Evolutionary conservation across 2,113 vertebrate genomes (phyloP), one percentile per base, ranked within the genome.

Genomic region (Corythaeola cristata): DNA sequence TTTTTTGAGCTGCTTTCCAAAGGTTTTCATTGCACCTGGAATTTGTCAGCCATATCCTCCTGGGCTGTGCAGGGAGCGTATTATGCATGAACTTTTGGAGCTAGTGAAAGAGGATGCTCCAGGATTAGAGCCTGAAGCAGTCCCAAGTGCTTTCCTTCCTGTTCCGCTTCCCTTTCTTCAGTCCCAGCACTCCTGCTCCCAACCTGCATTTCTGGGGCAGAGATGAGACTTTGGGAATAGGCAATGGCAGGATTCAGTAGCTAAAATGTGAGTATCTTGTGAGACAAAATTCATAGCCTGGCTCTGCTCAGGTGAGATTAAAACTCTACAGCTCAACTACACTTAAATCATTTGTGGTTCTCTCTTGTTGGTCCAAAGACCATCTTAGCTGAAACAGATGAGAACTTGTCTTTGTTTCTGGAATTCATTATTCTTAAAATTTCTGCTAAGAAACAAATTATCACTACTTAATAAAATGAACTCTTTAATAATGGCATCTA

Each of bases 11-110:
- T 53, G 44, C 19, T 89, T 78, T 92, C 73, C 60, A 67, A 89
- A 94, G 80, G 39, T 68, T 89, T 94, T 75, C 21, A 3, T 35
- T 87, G 77, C 89, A 89, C 76, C 69, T 95, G 93, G 94, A 87
- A 49, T 89, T 78, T 94, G 69, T 96, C 89, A 96, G 83, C 73
- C 60, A 3, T 39, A 49, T 81, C 66, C 60, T 92, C 73, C 84
- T 20, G 76, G 68, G 32, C 52, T 86, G 23, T 63, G 28, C 2
- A 6, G 32, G 9, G 59, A 41, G 60, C 84, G 26, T n/a, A 53
- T 59, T 75, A 37, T 15, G 27, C 7, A 15, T 23, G 56, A 96
- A 78, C 33, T 91, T 89, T 52, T 75, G 66, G 52, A 93, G 76
- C 17, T 71, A 27, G 56, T 32, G 37, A 41, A 74, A 79, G 62